Conservation (phyloP, 2,113 vertebrate species). For the Sterrhoptilus dennistouni region DNA sequence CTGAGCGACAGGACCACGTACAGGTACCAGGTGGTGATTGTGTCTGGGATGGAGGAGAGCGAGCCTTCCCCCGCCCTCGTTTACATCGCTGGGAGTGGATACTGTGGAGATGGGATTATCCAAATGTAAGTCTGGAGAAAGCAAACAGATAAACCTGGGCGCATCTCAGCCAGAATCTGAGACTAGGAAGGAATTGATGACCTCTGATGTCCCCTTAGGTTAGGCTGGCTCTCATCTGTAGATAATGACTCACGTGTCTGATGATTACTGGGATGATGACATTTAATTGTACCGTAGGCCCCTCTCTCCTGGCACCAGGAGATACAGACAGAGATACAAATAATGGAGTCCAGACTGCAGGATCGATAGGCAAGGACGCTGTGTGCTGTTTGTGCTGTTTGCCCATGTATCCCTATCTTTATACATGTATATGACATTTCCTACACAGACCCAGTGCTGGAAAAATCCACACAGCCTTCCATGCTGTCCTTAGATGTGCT, state of each 20-base stretch:
- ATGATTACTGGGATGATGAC: conserved; percentile 47
- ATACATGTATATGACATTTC: conserved; percentile 24
- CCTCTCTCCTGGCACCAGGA: conserved; percentile 59
- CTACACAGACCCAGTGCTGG: not conserved
- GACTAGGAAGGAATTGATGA: conserved; percentile 1
- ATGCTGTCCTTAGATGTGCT: not conserved
- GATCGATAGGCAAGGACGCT: conserved; percentile 10
- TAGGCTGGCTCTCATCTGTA: conserved; percentile 34
- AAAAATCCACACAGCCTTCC: not conserved
- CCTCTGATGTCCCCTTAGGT: conserved; percentile 14
- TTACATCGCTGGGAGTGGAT: conserved; percentile 85
- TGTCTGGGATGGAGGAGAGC: conserved; percentile 83
- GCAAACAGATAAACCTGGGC: not conserved
- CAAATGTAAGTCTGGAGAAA: conserved; percentile 81
- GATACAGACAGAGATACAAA: conserved; percentile 60
- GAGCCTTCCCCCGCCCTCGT: conserved; percentile 84
- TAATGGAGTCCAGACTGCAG: conserved; percentile 55
- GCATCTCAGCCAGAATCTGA: not conserved
- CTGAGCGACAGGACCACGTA: conserved; percentile 76
- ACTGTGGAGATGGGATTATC: conserved; percentile 93
- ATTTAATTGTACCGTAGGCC: conserved; percentile 47
- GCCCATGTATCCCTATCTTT: not conserved
- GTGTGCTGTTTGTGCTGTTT: conserved; percentile 23
- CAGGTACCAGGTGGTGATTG: conserved; percentile 84
- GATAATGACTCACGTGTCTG: conserved; percentile 25